phyloP scores from a whole-genome alignment of 2,888 invertebrate species.

The Parthenolecanium corni region DNA sequence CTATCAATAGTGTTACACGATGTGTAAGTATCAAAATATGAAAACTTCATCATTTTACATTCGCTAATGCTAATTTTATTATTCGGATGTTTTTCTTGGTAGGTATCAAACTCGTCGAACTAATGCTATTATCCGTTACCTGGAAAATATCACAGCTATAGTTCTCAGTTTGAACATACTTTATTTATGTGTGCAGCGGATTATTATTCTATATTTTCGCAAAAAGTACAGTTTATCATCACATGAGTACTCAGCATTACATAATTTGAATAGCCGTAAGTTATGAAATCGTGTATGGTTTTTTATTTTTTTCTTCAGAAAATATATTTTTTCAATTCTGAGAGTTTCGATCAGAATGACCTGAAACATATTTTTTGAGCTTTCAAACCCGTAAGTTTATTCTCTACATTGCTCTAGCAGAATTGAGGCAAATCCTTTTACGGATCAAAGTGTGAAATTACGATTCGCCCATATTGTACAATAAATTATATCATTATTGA shows the following conservation, averaged over 20 bases:
- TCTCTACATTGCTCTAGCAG: neutral
- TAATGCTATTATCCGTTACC: neutral
- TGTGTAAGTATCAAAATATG: constrained; percentile 8
- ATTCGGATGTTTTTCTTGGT: neutral
- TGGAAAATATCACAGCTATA: constrained; percentile 9
- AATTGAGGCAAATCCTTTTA: neutral
- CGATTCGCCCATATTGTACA: too few species aligned
- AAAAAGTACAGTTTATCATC: constrained; percentile 12
- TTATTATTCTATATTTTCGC: constrained; percentile 13
- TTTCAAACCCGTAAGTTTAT: too few species aligned
- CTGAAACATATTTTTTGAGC: too few species aligned
- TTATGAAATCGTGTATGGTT: neutral
- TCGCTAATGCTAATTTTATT: too few species aligned
- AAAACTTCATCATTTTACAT: too few species aligned
- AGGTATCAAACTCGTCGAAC: constrained; percentile 10
- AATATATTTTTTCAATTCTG: too few species aligned
- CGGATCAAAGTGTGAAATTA: too few species aligned
- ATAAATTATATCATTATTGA: too few species aligned
- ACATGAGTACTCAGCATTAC: constrained; percentile 5
- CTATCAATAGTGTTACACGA: constrained; percentile 1
- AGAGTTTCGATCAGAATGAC: too few species aligned
- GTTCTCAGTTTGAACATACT: constrained; percentile 10
- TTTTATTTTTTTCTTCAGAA: too few species aligned
- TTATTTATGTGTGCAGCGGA: constrained; percentile 5
- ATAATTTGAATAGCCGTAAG: neutral